Base-by-base conservation (phyloP, 2,888 invertebrate genomes). In the Drosophila anceps region DNA sequence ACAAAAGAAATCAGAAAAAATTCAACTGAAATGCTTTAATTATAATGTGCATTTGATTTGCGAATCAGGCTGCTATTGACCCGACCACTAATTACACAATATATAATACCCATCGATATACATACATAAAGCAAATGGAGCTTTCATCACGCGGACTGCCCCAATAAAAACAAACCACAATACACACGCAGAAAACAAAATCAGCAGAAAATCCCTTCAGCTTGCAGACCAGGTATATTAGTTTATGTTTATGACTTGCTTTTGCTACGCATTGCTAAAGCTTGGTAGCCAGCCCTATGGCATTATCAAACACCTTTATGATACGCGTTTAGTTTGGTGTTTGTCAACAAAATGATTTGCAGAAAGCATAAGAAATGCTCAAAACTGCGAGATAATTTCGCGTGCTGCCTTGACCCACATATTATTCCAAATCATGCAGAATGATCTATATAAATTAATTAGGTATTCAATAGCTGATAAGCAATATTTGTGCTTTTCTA, bases 31-130 rank as follows among this genome's bases (percentile, higher is more conserved):
- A 46, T 59, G 74, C 71, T 50, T 71, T 81, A 63, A 68, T 81
- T 80, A 76, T 81, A 81, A 83, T 81, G 84, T 75, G 71, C 67
- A 83, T 79, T 81, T 83, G 73, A 81, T 81, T 83, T 69, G 81
- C 84, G 79, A 79, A 77, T 78, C 77, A 77, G 71, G 10, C 67
- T 50, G 69, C 65, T 79, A 76, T 80, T 80, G 82, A 81, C 73
- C 79, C 62, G 60, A 5, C 51, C 60, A 48, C 57, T 76, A 81
- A 79, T 83, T 79, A 63, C 80, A 72, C 73, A 83, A 83, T 69
- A 41, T 20, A 63, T 33, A 69, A 53, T 58, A 46, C 61, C 53
- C 44, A 75, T 41, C 24, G 2, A 33, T 13, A 53, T 13, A 39
- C 31, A 20, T 9, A 9, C 10, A 27, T 9, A 46, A 4, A 35